Evolutionary conservation across 1,140 invertebrate genomes (phyloP).

Genomic region (Pachyrhynchus sulphureomaculatus): DNA sequence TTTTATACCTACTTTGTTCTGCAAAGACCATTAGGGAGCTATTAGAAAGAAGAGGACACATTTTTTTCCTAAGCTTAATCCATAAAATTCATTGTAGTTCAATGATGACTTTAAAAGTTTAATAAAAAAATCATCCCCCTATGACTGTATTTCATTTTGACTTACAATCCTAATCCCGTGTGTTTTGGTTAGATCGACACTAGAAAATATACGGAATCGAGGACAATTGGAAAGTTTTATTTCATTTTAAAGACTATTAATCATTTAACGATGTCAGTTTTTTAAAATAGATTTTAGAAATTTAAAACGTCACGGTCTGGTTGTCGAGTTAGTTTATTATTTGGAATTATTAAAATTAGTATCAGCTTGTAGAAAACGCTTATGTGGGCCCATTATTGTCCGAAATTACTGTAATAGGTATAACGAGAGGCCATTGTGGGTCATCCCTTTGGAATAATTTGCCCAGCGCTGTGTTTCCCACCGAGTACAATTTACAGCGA

Average conservation of each 20-base stretch:
- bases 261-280: not conserved
- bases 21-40: constrained; percentile 26
- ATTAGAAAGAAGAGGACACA: constrained; percentile 27
- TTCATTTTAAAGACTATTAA: constrained; percentile 4
- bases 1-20: constrained; percentile 25
- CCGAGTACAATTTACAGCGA: too few species aligned
- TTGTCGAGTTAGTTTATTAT: not conserved
- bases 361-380: not conserved
- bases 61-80: constrained; percentile 26
- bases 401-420: too few species aligned
- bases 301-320: constrained; percentile 5
- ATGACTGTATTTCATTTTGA: constrained; percentile 9
- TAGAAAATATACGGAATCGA: constrained; percentile 3
- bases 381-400: constrained; percentile 3
- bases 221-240: not conserved
- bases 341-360: not conserved
- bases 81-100: constrained; percentile 29
- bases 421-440: not conserved
- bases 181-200: constrained; percentile 29
- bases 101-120: constrained; percentile 26
- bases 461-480: too few species aligned
- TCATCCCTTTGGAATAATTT: too few species aligned
- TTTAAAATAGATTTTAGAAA: constrained; percentile 5
- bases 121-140: constrained; percentile 19
- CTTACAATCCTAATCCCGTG: constrained; percentile 19